These are phyloP conservation scores for Grammomys surdaster DNA, from an alignment of 2,113 vertebrate species.

Conservation along the genomic window DNA sequence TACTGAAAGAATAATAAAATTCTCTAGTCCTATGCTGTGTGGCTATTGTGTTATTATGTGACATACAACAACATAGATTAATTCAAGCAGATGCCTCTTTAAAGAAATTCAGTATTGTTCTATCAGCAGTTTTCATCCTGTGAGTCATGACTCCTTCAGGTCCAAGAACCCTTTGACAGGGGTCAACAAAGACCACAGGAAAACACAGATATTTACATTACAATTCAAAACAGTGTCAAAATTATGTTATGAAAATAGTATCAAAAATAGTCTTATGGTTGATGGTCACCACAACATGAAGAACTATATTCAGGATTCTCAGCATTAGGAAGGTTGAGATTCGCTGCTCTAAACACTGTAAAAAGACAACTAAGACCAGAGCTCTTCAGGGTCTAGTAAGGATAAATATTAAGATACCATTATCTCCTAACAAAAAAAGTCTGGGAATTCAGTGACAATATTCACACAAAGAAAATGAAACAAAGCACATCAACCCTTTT, in stretches of 20 bases:
- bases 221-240: neutral
- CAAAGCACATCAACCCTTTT: neutral
- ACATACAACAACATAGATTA: neutral
- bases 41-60: neutral
- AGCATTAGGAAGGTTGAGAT: neutral
- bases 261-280: neutral
- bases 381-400: too few relatives aligned
- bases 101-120: neutral
- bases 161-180: neutral
- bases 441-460: neutral
- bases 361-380: neutral
- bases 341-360: neutral
- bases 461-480: neutral
- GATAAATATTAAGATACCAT: neutral
- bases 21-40: too few relatives aligned
- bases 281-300: too few relatives aligned
- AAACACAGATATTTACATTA: neutral
- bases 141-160: rapidly evolving
- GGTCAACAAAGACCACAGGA: neutral
- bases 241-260: neutral
- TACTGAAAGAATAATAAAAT: neutral
- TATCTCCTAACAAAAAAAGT: neutral
- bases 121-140: neutral
- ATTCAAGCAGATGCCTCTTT: neutral
- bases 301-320: neutral